Evolutionary conservation across 2,888 invertebrate species (phyloP).

Genomic region (Alentia gelatinosa): DNA sequence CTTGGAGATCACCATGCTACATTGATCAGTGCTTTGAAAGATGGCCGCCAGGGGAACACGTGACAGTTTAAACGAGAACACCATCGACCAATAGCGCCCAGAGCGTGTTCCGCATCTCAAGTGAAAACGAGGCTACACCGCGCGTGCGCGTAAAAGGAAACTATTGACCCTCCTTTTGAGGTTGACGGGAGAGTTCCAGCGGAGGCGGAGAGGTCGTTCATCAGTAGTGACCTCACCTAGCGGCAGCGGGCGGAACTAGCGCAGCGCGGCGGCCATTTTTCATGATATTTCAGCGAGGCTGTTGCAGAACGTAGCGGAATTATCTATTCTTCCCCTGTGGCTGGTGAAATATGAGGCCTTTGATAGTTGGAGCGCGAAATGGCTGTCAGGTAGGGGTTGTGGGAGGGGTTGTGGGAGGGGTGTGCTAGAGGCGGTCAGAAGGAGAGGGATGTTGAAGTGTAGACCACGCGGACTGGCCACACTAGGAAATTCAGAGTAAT

Average conservation of each 20-base stretch:
- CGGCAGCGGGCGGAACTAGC: neutral
- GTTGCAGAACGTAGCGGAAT: neutral
- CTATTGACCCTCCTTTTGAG: constrained; percentile 4
- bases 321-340: constrained; percentile 17
- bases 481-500: no score
- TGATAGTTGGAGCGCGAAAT: neutral
- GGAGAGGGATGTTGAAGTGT: no score
- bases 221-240: neutral
- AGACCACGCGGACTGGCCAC: no score
- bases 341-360: neutral
- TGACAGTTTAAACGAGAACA: neutral
- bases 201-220: neutral
- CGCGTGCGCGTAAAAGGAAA: neutral
- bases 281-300: neutral
- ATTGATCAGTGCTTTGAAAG: no score
- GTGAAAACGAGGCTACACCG: neutral
- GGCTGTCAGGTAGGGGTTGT: neutral
- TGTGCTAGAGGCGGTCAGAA: neutral
- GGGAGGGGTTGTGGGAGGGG: neutral
- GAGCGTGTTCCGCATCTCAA: neutral
- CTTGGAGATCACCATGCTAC: no score
- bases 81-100: neutral
- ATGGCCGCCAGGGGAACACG: no score
- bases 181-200: neutral
- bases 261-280: neutral